Conservation (phyloP, 2,797 vertebrate species). For the Halcyon badia region DNA sequence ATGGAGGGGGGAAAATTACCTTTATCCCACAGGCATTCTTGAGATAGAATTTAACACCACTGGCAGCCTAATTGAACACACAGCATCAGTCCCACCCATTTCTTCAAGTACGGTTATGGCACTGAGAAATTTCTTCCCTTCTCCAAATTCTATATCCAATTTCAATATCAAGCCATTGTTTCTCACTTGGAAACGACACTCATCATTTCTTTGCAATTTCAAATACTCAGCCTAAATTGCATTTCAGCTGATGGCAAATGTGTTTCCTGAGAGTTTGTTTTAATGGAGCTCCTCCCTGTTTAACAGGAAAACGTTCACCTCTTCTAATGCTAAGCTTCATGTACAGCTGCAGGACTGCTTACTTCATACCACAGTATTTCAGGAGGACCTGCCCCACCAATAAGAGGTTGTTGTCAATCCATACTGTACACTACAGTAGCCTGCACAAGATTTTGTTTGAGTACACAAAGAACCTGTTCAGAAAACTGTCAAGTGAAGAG, state of each 20-base stretch:
- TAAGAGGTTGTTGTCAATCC: background rate
- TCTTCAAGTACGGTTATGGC: background rate
- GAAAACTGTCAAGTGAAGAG: background rate
- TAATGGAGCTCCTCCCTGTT: background rate
- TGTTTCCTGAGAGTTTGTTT: background rate
- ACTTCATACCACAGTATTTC: background rate
- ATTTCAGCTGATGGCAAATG: background rate
- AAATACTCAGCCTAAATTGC: background rate
- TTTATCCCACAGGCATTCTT: background rate
- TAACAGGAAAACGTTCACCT: background rate
- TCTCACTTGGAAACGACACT: background rate
- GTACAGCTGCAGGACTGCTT: background rate
- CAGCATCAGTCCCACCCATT: background rate
- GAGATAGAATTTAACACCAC: background rate
- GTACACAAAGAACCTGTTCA: rapidly evolving
- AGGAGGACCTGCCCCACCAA: background rate
- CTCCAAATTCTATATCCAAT: background rate
- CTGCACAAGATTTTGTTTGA: background rate
- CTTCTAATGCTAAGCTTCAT: background rate
- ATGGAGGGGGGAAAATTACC: rapidly evolving
- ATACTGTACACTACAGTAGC: background rate
- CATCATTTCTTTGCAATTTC: background rate
- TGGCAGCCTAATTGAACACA: background rate
- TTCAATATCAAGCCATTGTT: background rate
- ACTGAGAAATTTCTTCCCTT: background rate